Conservation (phyloP, 2,888 invertebrate genomes). For the Adelognathus sp. region DNA sequence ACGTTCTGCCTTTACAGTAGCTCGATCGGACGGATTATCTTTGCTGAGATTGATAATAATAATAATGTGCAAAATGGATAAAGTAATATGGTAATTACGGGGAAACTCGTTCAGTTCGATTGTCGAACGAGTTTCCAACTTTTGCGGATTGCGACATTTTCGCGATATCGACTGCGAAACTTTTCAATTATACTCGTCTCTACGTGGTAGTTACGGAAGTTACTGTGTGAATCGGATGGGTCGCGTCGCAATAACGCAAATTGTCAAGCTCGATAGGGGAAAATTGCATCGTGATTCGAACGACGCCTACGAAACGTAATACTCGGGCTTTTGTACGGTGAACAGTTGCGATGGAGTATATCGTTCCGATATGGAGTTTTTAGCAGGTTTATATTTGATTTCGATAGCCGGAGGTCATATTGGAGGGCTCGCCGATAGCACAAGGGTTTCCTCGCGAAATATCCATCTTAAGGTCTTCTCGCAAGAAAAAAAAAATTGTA, state of each 20-base stretch:
- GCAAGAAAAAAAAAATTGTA: neutral
- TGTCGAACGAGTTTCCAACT: neutral
- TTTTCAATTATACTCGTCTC: slow-evolving; percentile 7
- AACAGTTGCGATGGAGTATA: neutral
- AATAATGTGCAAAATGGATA: too few relatives aligned
- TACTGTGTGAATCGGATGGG: neutral
- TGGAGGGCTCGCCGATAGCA: neutral
- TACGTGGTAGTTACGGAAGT: neutral
- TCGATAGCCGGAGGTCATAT: neutral
- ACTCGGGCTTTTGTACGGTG: neutral
- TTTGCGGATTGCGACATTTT: neutral
- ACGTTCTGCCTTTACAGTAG: too few relatives aligned
- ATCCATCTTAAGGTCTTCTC: neutral
- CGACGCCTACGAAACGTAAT: neutral
- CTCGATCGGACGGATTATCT: too few relatives aligned
- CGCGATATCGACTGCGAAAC: slow-evolving; percentile 26
- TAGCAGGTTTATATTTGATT: neutral
- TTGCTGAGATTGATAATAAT: too few relatives aligned
- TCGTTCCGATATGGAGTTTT: neutral
- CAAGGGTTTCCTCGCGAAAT: neutral
- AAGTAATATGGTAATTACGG: too few relatives aligned
- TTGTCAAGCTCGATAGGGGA: neutral
- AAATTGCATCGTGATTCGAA: neutral
- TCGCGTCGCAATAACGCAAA: neutral
- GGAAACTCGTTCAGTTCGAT: too few relatives aligned